These are phyloP conservation scores for Rhagonycha fulva DNA, from an alignment of 2,888 invertebrate genomes.

Conservation along the genomic window DNA sequence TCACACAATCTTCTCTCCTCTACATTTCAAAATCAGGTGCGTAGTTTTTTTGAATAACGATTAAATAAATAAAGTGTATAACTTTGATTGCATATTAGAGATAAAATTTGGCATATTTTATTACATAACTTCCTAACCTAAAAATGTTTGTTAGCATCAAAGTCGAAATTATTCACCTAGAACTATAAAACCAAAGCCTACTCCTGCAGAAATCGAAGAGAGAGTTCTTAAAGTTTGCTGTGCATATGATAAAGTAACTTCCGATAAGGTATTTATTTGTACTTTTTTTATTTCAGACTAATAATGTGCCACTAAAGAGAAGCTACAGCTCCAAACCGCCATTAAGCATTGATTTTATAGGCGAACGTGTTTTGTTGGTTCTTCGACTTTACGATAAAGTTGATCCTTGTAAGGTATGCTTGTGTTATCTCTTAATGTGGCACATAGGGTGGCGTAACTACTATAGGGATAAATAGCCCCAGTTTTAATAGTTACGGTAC, in stretches of 20 bases:
- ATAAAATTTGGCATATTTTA: background rate
- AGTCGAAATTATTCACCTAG: slow-evolving; percentile 48
- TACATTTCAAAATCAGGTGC: background rate
- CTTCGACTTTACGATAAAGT: slow-evolving; percentile 98
- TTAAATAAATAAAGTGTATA: background rate
- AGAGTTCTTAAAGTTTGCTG: slow-evolving; percentile 87
- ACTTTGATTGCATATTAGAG: background rate
- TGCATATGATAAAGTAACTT: slow-evolving; percentile 87
- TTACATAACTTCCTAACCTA: slow-evolving; percentile 31
- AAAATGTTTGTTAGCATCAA: slow-evolving; percentile 32
- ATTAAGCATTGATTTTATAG: slow-evolving; percentile 79
- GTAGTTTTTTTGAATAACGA: background rate
- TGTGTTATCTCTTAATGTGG: slow-evolving; percentile 41
- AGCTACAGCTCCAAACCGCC: slow-evolving; percentile 78
- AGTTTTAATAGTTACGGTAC: slow-evolving; percentile 39
- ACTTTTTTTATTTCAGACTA: slow-evolving; percentile 61
- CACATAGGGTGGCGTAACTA: slow-evolving; percentile 8
- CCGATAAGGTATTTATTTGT: slow-evolving; percentile 73
- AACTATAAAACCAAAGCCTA: slow-evolving; percentile 57
- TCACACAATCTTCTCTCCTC: background rate
- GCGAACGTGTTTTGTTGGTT: slow-evolving; percentile 90
- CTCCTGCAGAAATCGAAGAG: slow-evolving; percentile 70
- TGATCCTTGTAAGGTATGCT: slow-evolving; percentile 85
- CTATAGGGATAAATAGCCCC: slow-evolving; percentile 8
- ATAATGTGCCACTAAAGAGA: slow-evolving; percentile 67